phyloP scores from a whole-genome alignment of 2,888 invertebrate genomes.

The Folsomia manolachei region DNA sequence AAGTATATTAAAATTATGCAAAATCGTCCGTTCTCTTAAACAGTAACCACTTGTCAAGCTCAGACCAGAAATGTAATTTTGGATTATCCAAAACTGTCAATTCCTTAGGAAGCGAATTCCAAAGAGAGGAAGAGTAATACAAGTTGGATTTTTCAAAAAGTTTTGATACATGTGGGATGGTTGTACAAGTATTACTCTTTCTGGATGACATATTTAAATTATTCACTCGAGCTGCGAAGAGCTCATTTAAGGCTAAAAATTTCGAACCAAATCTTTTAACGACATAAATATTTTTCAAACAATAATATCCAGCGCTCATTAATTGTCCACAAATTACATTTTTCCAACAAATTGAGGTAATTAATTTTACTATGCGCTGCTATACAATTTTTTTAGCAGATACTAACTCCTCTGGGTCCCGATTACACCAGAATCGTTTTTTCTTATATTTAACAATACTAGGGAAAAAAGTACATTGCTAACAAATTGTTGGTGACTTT shows the following conservation, averaged over 20 bases:
- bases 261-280: neutral
- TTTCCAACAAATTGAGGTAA: neutral
- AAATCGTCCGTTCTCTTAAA: neutral
- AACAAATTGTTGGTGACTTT: neutral
- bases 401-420: neutral
- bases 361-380: neutral
- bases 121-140: neutral
- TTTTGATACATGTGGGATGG: neutral
- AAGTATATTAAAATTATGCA: neutral
- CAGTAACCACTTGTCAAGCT: neutral
- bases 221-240: neutral
- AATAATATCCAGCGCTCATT: neutral
- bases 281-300: neutral
- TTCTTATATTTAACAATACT: neutral
- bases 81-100: too few species aligned
- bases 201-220: neutral
- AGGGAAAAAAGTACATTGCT: neutral
- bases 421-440: neutral
- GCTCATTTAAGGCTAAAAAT: neutral
- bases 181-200: neutral
- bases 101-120: neutral
- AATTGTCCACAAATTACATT: neutral
- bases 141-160: neutral
- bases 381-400: neutral
- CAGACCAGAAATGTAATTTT: neutral